Conservation (phyloP, 2,113 vertebrate genomes). For the Seriola dumerili region DNA sequence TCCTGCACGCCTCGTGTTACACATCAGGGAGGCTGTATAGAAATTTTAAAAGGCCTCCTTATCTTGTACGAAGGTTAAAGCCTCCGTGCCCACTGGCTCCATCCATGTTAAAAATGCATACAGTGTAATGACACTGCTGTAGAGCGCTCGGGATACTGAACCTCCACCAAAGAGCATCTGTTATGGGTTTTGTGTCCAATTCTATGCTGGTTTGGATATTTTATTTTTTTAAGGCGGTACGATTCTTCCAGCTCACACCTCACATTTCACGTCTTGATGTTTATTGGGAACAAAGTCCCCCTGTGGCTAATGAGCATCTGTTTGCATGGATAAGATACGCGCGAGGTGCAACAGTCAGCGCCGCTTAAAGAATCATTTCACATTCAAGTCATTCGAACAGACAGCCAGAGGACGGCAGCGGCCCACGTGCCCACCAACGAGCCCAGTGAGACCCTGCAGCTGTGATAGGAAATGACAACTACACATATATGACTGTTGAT, state of each 20-base stretch:
- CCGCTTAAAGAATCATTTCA: conserved; percentile 58
- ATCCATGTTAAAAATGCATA: conserved; percentile 19
- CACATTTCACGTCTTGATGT: conserved; percentile 36
- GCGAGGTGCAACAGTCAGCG: conserved; percentile 52
- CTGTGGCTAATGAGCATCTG: conserved; percentile 69
- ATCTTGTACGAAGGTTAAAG: conserved; percentile 17
- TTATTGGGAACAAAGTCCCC: conserved; percentile 30
- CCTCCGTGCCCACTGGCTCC: neutral
- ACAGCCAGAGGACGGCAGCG: conserved; percentile 56
- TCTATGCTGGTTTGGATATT: conserved; percentile 2
- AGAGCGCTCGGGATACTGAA: conserved; percentile 10
- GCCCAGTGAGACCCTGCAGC: conserved; percentile 46
- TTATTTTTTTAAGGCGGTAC: neutral
- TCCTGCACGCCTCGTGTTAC: conserved; percentile 24
- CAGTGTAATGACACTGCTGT: neutral
- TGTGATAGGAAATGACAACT: conserved; percentile 45
- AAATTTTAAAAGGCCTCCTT: conserved; percentile 18
- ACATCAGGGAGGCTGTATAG: conserved; percentile 20
- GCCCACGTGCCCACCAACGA: conserved; percentile 55
- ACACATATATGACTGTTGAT: conserved; percentile 28
- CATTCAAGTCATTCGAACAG: conserved; percentile 55
- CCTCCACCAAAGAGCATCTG: neutral
- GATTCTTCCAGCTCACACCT: conserved; percentile 18
- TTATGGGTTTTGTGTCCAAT: neutral
- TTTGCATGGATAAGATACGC: conserved; percentile 68